These are phyloP conservation scores for Burhinus oedicnemus DNA, from an alignment of 2,113 vertebrate species.

Conservation along the genomic window DNA sequence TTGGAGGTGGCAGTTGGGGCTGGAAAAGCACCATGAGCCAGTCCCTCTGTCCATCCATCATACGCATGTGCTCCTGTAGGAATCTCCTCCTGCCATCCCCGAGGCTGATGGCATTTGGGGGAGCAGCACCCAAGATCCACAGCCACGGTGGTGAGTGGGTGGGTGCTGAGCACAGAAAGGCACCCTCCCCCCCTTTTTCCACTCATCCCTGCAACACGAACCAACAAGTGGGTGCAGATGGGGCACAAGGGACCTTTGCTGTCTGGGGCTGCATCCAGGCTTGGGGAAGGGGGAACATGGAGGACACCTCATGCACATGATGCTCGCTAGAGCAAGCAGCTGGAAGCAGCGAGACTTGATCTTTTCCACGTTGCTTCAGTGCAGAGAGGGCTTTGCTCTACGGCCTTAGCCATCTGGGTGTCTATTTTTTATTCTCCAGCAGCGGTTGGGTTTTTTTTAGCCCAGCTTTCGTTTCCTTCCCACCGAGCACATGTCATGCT, in stretches of 20 bases:
- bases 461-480: not conserved
- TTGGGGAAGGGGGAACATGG: not conserved
- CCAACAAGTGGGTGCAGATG: accelerated
- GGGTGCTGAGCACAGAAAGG: not conserved
- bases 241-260: not conserved
- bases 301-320: accelerated
- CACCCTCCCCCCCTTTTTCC: not conserved
- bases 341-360: not conserved
- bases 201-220: not conserved
- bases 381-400: not conserved
- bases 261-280: accelerated
- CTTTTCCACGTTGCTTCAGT: not conserved
- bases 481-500: accelerated
- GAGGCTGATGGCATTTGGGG: not conserved
- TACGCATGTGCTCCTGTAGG: accelerated
- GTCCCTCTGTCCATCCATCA: not conserved
- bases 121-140: not conserved
- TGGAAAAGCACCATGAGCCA: not conserved
- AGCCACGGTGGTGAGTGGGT: accelerated
- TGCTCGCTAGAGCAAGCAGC: not conserved
- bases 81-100: not conserved
- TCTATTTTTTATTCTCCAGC: not conserved
- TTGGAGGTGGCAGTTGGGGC: not conserved
- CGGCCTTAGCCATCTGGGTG: not conserved
- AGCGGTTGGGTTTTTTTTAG: accelerated